Conservation (phyloP, 2,797 vertebrate genomes). For the Artibeus lituratus region DNA sequence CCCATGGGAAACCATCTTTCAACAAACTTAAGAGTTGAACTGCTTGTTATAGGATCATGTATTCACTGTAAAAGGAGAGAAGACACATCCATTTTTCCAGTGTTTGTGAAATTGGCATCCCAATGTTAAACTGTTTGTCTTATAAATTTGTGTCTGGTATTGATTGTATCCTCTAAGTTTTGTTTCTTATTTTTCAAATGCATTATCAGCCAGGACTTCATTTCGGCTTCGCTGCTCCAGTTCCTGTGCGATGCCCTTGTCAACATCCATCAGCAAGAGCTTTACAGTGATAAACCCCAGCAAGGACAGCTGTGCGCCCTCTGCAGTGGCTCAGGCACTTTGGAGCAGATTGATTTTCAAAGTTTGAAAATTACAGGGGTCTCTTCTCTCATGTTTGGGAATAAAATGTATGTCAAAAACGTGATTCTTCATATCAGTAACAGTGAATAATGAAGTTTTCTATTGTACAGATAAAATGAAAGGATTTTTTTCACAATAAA, state of each 20-base stretch:
- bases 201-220: not conserved
- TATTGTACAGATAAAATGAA: not conserved
- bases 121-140: not conserved
- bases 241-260: not conserved
- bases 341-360: not conserved
- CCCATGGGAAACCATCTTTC: not conserved
- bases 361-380: not conserved
- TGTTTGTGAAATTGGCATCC: not conserved
- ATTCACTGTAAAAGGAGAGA: not conserved
- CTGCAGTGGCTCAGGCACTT: not conserved
- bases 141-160: not conserved
- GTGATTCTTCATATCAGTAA: not conserved
- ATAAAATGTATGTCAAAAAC: not conserved
- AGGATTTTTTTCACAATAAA: not conserved
- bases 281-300: not conserved
- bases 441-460: not conserved
- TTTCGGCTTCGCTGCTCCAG: not conserved
- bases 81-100: not conserved
- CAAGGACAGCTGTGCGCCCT: not conserved
- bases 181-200: not conserved
- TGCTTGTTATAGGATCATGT: not conserved
- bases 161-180: not conserved
- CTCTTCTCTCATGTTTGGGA: not conserved
- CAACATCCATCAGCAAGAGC: not conserved
- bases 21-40: not conserved